A percentile compares a stretch with the other conserved stretches of the same genome.
phyloP scores from a whole-genome alignment of 2,888 invertebrate species.

The Eumerus sabulonum region DNA sequence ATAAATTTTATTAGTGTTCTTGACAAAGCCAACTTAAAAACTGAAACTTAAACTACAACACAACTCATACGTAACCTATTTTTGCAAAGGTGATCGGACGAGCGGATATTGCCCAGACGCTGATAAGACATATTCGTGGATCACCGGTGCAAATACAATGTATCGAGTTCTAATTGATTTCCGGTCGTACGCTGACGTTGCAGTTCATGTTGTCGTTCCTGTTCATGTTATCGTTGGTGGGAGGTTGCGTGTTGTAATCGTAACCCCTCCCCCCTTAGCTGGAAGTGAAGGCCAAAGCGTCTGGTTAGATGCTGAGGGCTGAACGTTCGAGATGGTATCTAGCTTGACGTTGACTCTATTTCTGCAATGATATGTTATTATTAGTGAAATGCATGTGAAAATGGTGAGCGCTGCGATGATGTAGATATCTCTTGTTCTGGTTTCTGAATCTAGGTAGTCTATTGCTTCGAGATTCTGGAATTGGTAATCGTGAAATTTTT shows the following conservation, averaged over 20 bases:
- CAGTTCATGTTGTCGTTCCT: too few relatives aligned
- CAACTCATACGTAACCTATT: too few relatives aligned
- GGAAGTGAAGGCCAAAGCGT: background rate
- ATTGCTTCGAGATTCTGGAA: background rate
- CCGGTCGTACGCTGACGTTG: too few relatives aligned
- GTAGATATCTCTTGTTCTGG: background rate
- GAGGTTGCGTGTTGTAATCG: background rate
- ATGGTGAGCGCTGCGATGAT: background rate
- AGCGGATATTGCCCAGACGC: too few relatives aligned
- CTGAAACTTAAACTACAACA: too few relatives aligned
- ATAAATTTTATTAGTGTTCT: too few relatives aligned
- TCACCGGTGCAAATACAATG: too few relatives aligned
- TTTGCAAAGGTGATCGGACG: too few relatives aligned
- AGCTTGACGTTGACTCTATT: background rate
- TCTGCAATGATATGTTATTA: conserved; percentile 1
- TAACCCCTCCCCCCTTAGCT: background rate
- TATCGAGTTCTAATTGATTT: too few relatives aligned
- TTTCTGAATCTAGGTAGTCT: background rate
- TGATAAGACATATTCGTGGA: too few relatives aligned
- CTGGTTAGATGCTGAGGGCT: background rate
- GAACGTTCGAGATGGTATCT: background rate
- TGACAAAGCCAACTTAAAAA: too few relatives aligned
- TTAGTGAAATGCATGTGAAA: background rate
- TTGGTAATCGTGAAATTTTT: background rate
- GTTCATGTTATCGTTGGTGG: too few relatives aligned